These are phyloP conservation scores for Anolis apletophallus DNA, from an alignment of 2,797 vertebrate species.

Conservation along the genomic window DNA sequence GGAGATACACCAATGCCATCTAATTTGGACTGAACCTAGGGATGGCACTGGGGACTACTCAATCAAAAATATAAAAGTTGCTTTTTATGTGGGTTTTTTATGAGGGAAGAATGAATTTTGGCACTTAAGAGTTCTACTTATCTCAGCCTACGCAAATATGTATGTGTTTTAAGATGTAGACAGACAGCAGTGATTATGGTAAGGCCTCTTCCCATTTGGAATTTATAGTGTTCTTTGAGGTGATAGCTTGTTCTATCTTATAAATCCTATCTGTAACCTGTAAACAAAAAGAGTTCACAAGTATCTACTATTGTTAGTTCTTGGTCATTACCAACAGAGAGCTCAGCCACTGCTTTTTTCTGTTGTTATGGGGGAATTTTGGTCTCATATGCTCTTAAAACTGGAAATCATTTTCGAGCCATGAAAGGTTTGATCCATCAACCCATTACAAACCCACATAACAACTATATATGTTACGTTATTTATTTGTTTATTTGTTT, in stretches of 20 bases:
- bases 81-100: not conserved
- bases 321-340: no score
- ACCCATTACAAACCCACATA: no score
- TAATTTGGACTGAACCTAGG: not conserved
- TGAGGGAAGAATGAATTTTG: not conserved
- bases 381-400: no score
- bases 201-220: not conserved
- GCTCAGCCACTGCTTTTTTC: no score
- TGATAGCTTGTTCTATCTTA: not conserved
- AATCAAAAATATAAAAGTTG: not conserved
- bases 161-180: not conserved
- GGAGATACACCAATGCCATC: not conserved
- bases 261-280: not conserved
- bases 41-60: no score
- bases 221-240: not conserved
- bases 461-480: no score
- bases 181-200: not conserved
- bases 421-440: no score
- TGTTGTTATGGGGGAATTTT: no score
- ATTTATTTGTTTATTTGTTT: no score
- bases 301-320: not conserved
- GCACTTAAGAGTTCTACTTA: not conserved
- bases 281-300: not conserved
- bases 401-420: no score
- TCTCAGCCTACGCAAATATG: not conserved